Evolutionary conservation across 2,113 vertebrate species (phyloP), one percentile per base, ranked within the genome.

Genomic region (Apodemus sylvaticus): DNA sequence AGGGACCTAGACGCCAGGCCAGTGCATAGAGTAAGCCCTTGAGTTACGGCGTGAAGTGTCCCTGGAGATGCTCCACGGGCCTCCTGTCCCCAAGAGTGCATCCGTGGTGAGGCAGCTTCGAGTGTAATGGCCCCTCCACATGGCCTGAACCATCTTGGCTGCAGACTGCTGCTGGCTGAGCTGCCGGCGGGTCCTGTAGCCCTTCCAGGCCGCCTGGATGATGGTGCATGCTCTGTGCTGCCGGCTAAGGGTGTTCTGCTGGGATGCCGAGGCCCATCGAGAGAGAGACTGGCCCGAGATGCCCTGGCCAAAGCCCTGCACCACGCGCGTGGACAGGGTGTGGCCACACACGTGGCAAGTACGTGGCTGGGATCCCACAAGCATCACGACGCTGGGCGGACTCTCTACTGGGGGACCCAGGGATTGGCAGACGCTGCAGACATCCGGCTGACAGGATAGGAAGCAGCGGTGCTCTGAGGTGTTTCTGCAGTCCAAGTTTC

Each of bases 181-280:
- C 19, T 0, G 68, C 3, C 45, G 62, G 3, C 98, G 97, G 1
- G 34, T 51, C 2, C 0, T 0, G 60, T 91, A 96, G 48, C 98
- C 98, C 77, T 88, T 95, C 98, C 98, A 98, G 55, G 86, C 48
- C 0, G 98, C 53, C 94, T 98, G 98, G 91, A 98, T 97, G 71
- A 39, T 0, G 0, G 5, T 36, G 76, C 96, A 98, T 0, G 97
- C 98, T 6, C 68, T 42, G 13, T n/a, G 31, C 19, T 1, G 76
- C 34, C 0, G 3, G 0, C 0, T 29, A 7, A 45, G 42, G 31
- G 58, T 7, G 1, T 0, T 7, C 58, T 17, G 58, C 94, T 0
- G 7, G 39, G n/a, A 0, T 0, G 0, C 42, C 3, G 0, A 2
- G 74, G 48, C 20, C 94, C 77, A 2, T 0, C 16, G 45, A 4